These are phyloP conservation scores for Chymomyza caudatula DNA, from an alignment of 2,888 invertebrate genomes.

Conservation along the genomic window DNA sequence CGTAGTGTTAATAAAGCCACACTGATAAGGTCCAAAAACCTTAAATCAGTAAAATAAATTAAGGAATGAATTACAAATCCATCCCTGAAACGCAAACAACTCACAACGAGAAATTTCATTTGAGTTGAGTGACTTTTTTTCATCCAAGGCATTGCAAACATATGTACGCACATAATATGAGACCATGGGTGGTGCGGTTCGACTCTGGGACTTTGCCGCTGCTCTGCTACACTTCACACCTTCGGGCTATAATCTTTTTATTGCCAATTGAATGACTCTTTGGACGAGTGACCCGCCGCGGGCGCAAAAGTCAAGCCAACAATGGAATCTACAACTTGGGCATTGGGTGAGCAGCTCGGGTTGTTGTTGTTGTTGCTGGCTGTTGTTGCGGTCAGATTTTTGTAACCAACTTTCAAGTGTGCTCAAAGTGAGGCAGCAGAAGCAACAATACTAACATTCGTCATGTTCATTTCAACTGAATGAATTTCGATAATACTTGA, in stretches of 20 bases:
- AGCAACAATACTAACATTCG: slow-evolving; percentile 36
- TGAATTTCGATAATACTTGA: slow-evolving; percentile 74
- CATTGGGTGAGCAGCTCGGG: slow-evolving; percentile 16
- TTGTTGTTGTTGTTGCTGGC: slow-evolving; percentile 29
- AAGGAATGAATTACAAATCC: no score
- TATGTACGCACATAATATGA: slow-evolving; percentile 17
- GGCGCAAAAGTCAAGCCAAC: slow-evolving; percentile 53
- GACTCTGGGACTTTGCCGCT: slow-evolving; percentile 4
- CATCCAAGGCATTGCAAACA: neutral
- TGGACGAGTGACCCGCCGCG: slow-evolving; percentile 46
- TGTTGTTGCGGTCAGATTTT: slow-evolving; percentile 45
- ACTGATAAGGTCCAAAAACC: no score
- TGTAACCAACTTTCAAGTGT: slow-evolving; percentile 47
- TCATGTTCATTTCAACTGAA: slow-evolving; percentile 67
- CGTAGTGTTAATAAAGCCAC: no score
- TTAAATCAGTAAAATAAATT: no score
- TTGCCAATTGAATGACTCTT: slow-evolving; percentile 72
- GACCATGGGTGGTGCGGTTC: neutral
- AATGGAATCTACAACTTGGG: slow-evolving; percentile 4
- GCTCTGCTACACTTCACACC: slow-evolving; percentile 60
- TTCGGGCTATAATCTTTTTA: slow-evolving; percentile 74
- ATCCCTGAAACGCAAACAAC: neutral
- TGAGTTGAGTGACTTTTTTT: neutral
- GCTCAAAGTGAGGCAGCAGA: slow-evolving; percentile 44
- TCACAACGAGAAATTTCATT: neutral